A percentile compares a stretch with the other conserved stretches of the same genome.
These are phyloP conservation scores for Octopus sinensis DNA, from an alignment of 1,140 invertebrate genomes.

Conservation along the genomic window DNA sequence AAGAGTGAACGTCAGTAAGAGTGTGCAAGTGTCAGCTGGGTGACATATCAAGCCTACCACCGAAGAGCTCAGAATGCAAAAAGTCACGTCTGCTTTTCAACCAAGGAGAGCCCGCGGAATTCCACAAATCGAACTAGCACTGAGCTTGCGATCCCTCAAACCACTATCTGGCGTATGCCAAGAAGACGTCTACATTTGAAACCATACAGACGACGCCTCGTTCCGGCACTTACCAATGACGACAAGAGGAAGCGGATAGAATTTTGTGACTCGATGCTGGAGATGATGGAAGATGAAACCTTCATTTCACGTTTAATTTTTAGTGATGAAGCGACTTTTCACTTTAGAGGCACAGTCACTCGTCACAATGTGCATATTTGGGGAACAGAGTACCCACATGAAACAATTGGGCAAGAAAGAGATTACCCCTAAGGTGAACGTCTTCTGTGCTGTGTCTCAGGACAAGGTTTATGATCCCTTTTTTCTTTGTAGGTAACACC, in stretches of 20 bases:
- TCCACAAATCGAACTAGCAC: not conserved
- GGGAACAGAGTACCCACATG: not conserved
- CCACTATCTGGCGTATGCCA: not conserved
- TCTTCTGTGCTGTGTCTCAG: not conserved
- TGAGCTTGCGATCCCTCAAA: not conserved
- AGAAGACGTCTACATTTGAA: not conserved
- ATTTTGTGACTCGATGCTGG: not conserved
- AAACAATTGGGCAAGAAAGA: not conserved
- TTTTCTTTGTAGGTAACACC: not conserved
- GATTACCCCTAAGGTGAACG: not conserved
- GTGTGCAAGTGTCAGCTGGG: too few species aligned
- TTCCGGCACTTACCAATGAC: not conserved
- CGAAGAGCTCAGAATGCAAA: too few species aligned
- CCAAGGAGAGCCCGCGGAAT: not conserved
- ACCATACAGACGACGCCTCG: not conserved
- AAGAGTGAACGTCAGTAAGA: too few species aligned
- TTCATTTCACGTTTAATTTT: not conserved
- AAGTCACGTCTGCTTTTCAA: too few species aligned
- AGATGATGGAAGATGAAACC: not conserved
- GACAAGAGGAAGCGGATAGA: not conserved
- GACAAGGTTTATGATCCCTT: not conserved
- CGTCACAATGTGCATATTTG: not conserved
- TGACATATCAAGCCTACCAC: too few species aligned
- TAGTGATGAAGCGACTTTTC: not conserved
- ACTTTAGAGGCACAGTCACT: not conserved